These are phyloP conservation scores for Melanotus villosus DNA, from an alignment of 2,888 invertebrate species.

Conservation along the genomic window DNA sequence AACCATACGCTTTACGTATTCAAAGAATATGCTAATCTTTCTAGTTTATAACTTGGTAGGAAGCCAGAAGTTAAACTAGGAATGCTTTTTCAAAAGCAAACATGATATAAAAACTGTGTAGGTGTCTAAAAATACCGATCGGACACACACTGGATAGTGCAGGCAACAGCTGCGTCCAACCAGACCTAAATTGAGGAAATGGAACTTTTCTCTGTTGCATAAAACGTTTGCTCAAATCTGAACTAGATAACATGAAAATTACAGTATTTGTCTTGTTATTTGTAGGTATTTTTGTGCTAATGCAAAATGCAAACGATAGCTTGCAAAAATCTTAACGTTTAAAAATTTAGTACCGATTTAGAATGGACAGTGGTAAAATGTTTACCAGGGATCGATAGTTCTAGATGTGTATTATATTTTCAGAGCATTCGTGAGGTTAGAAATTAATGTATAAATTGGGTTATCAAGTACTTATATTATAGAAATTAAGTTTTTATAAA, in stretches of 20 bases:
- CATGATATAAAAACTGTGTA: conserved; percentile 30
- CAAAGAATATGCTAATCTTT: conserved; percentile 7
- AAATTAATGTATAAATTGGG: too few relatives aligned
- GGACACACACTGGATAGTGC: background rate
- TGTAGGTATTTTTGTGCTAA: background rate
- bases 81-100: conserved; percentile 27
- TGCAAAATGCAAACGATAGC: too few relatives aligned
- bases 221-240: background rate
- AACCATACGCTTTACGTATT: background rate
- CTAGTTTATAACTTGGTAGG: conserved; percentile 28
- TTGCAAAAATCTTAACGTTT: too few relatives aligned
- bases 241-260: background rate
- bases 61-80: conserved; percentile 25
- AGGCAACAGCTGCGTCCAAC: conserved; percentile 27
- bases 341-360: too few relatives aligned
- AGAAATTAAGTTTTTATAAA: too few relatives aligned
- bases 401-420: too few relatives aligned
- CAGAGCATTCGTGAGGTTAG: too few relatives aligned
- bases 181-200: background rate
- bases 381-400: too few relatives aligned
- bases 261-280: background rate
- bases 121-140: conserved; percentile 36
- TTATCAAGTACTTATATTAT: too few relatives aligned
- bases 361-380: too few relatives aligned
- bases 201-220: background rate